phyloP scores from a whole-genome alignment of 2,888 invertebrate species.

The Platycheirus albimanus region DNA sequence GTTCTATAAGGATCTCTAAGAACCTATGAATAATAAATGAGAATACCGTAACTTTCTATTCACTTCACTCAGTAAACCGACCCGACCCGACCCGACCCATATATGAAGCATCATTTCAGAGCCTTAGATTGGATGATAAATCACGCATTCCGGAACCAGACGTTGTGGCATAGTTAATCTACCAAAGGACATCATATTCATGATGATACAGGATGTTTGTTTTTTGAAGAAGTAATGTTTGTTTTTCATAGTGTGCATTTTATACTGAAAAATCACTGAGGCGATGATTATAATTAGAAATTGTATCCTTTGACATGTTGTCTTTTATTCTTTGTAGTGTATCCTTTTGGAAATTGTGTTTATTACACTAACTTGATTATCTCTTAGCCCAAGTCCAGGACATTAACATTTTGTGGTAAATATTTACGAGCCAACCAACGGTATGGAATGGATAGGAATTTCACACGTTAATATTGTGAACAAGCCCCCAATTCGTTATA shows the following conservation, averaged over 20 bases:
- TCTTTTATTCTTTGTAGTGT: background rate
- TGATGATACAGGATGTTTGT: conserved; percentile 20
- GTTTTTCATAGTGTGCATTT: conserved; percentile 9
- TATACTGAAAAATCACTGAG: background rate
- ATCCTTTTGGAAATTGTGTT: background rate
- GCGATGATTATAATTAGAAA: background rate
- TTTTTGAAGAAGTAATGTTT: conserved; percentile 8
- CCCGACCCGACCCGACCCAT: no score
- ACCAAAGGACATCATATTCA: background rate
- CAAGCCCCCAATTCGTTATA: conserved; percentile 21
- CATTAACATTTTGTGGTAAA: conserved; percentile 48
- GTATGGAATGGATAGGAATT: conserved; percentile 33
- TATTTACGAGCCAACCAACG: conserved; percentile 67
- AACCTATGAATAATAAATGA: conserved; percentile 62
- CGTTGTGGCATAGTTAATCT: conserved; percentile 15
- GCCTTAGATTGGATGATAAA: conserved; percentile 59
- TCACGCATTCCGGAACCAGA: conserved; percentile 49
- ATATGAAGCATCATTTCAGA: conserved; percentile 33
- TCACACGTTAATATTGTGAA: conserved; percentile 33
- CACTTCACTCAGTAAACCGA: conserved; percentile 44
- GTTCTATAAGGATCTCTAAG: conserved; percentile 11
- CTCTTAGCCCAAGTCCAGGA: no score
- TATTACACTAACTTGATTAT: background rate
- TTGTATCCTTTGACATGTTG: background rate
- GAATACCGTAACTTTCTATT: conserved; percentile 30